phyloP scores from a whole-genome alignment of 2,113 vertebrate genomes.

The Rhadina sibilatrix region DNA sequence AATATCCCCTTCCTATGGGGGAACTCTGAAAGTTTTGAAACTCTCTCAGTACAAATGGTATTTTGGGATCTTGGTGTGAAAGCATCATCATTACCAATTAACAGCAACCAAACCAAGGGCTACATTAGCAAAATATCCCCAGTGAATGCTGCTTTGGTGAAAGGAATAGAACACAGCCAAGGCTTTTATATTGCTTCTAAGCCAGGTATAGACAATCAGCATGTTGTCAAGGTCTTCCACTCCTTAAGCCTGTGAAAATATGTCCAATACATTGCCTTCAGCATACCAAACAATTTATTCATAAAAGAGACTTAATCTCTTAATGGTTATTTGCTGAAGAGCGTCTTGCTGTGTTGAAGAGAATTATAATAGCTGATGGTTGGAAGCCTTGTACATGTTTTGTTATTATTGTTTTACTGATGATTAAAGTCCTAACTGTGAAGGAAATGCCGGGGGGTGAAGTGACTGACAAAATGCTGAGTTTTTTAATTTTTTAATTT shows the following conservation, averaged over 20 bases:
- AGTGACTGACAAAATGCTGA: constrained; percentile 8
- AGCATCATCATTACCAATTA: not conserved
- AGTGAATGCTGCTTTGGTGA: not conserved
- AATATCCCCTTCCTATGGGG: not conserved
- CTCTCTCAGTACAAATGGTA: not conserved
- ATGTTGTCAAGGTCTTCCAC: not conserved
- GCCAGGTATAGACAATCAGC: constrained; percentile 10
- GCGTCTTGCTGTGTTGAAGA: constrained; percentile 38
- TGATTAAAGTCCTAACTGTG: constrained; percentile 25
- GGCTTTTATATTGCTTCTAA: not conserved
- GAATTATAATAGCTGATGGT: constrained; percentile 13
- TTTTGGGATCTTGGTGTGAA: not conserved
- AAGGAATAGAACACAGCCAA: not conserved
- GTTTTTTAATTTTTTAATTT: not conserved
- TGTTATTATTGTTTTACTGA: constrained; percentile 57
- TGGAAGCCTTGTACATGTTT: constrained; percentile 29
- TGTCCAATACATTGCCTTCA: not conserved
- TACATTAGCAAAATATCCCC: not conserved
- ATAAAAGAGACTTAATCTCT: constrained; percentile 43
- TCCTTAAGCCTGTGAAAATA: constrained; percentile 37
- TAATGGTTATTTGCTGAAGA: constrained; percentile 57
- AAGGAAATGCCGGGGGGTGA: not conserved
- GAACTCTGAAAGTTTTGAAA: not conserved
- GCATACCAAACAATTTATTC: constrained; percentile 53
- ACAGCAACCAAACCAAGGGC: not conserved